Conservation (phyloP, 2,113 vertebrate species). For the Tupaia tana region DNA sequence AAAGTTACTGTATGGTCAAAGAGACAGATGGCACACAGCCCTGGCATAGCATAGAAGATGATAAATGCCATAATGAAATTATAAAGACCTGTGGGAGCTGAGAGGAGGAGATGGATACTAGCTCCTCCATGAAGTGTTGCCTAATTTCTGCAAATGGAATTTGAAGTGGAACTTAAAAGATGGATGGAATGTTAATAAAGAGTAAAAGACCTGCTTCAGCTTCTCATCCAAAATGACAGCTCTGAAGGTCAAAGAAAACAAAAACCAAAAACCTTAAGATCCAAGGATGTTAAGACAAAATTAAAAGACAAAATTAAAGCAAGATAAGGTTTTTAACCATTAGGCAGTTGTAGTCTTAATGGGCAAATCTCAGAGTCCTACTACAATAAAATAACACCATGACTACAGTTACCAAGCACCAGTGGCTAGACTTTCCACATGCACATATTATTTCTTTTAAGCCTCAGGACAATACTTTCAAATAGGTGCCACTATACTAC, state of each 20-base stretch:
- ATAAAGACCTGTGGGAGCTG: slow-evolving; percentile 62
- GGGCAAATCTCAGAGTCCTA: neutral
- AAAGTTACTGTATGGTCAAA: slow-evolving; percentile 40
- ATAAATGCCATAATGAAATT: slow-evolving; percentile 67
- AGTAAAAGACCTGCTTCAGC: neutral
- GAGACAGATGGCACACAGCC: slow-evolving; percentile 53
- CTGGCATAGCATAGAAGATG: slow-evolving; percentile 12
- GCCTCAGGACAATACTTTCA: neutral
- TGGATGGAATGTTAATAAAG: slow-evolving; percentile 45
- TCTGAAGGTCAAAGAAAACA: slow-evolving; percentile 46
- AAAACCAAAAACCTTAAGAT: neutral
- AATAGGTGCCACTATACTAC: neutral
- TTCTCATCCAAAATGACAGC: slow-evolving; percentile 45
- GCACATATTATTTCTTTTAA: neutral
- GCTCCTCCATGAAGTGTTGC: slow-evolving; percentile 36
- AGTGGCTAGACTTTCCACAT: neutral
- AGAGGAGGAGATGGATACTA: slow-evolving; percentile 59
- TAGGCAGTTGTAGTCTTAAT: neutral
- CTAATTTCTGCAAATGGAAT: slow-evolving; percentile 69
- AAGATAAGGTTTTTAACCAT: neutral
- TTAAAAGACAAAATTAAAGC: neutral
- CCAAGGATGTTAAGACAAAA: neutral
- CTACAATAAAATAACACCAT: neutral
- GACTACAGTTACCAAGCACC: neutral
- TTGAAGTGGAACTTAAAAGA: slow-evolving; percentile 65